Conservation (phyloP, 2,888 invertebrate species). For the Chrysodeixis includens region DNA sequence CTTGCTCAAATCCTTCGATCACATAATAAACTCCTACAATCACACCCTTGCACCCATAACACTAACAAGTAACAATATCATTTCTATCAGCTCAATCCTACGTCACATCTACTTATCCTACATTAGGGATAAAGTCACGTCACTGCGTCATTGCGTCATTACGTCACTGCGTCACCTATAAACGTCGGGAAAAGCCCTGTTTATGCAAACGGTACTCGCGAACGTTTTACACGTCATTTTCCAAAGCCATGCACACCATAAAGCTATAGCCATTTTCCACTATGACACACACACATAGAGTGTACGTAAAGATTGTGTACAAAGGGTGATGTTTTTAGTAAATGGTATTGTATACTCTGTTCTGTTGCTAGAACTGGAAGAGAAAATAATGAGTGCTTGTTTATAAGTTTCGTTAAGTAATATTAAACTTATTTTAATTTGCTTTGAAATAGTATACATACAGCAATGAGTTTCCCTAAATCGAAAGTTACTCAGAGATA, state of each 20-base stretch:
- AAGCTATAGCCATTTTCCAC: conserved; percentile 62
- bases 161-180: too few relatives aligned
- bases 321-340: conserved; percentile 12
- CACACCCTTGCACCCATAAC: too few relatives aligned
- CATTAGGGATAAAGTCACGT: neutral
- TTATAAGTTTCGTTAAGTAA: too few relatives aligned
- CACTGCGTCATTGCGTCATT: conserved; percentile 21
- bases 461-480: too few relatives aligned
- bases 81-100: neutral
- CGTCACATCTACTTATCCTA: neutral
- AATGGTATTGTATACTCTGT: too few relatives aligned
- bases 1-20: too few relatives aligned
- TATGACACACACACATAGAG: conserved; percentile 31
- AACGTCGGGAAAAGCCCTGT: conserved; percentile 35
- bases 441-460: too few relatives aligned
- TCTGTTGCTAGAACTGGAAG: too few relatives aligned
- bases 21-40: too few relatives aligned
- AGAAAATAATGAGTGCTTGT: too few relatives aligned
- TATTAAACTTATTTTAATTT: too few relatives aligned
- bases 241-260: conserved; percentile 54
- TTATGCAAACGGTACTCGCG: conserved; percentile 54
- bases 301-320: conserved; percentile 10
- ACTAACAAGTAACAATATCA: neutral
- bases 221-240: conserved; percentile 60
- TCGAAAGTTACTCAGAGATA: too few relatives aligned